Evolutionary conservation across 1,140 invertebrate species (phyloP).

Genomic region (Hestina assimilis): DNA sequence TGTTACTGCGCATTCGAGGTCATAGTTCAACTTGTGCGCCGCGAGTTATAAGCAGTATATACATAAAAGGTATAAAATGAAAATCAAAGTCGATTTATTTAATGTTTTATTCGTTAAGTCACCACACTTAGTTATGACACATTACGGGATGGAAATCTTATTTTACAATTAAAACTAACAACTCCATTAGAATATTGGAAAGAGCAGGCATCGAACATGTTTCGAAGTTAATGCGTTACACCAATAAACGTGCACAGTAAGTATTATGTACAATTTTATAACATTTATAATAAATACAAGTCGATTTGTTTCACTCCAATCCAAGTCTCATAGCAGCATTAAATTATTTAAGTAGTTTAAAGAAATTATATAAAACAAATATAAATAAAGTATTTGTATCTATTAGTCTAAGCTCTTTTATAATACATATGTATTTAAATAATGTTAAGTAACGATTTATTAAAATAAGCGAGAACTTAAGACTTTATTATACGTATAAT

Average conservation of each 20-base stretch:
- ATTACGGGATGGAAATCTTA: slow-evolving; percentile 61
- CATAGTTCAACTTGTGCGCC: too few relatives aligned
- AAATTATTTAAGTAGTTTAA: too few relatives aligned
- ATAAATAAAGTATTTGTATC: too few relatives aligned
- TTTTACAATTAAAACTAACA: slow-evolving; percentile 59
- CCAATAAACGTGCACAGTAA: neutral
- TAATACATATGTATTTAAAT: too few relatives aligned
- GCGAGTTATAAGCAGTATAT: neutral
- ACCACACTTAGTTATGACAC: slow-evolving; percentile 72
- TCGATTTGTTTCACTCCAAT: too few relatives aligned
- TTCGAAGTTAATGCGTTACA: slow-evolving; percentile 26
- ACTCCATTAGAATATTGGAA: slow-evolving; percentile 42
- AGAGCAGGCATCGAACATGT: slow-evolving; percentile 36
- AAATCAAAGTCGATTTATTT: slow-evolving; percentile 14
- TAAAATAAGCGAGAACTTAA: neutral
- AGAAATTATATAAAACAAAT: too few relatives aligned
- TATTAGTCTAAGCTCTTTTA: too few relatives aligned
- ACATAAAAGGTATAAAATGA: slow-evolving; percentile 1
- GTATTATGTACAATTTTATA: neutral
- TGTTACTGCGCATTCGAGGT: too few relatives aligned
- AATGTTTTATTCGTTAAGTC: slow-evolving; percentile 53
- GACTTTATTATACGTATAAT: neutral
- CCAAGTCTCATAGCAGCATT: too few relatives aligned
- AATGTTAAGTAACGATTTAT: neutral
- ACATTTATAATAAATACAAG: too few relatives aligned